Evolutionary conservation across 1,140 invertebrate genomes (phyloP).

Genomic region (Dendrolimus punctatus): DNA sequence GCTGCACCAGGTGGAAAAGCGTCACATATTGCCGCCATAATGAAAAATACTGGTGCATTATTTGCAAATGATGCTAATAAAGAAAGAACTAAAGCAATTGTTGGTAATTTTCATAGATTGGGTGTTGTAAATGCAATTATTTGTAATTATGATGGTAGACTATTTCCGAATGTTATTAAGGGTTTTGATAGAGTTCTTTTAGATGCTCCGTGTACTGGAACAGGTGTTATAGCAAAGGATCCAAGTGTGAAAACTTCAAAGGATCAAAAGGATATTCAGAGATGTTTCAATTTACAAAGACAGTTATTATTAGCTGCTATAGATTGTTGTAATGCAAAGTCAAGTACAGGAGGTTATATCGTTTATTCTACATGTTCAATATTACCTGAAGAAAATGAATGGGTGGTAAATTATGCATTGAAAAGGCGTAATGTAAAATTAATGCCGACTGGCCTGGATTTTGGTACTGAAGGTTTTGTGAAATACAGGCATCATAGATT

Average conservation of each 20-base stretch:
- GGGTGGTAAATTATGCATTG: constrained; percentile 96
- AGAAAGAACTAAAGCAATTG: constrained; percentile 92
- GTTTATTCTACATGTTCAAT: constrained; percentile 99
- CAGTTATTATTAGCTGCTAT: constrained; percentile 96
- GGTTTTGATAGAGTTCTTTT: constrained; percentile 97
- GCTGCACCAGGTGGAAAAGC: constrained; percentile 98
- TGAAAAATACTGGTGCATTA: constrained; percentile 99
- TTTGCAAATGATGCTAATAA: constrained; percentile 97
- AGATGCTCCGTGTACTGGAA: constrained; percentile 99
- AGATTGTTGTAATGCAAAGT: constrained; percentile 95
- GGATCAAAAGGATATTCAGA: constrained; percentile 91
- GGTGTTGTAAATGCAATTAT: constrained; percentile 96
- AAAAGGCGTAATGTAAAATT: constrained; percentile 96
- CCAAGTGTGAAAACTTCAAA: constrained; percentile 95
- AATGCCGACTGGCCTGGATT: constrained; percentile 93
- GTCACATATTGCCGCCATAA: constrained; percentile 96
- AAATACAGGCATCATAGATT: constrained; percentile 92
- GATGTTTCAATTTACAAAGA: constrained; percentile 94
- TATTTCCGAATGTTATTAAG: constrained; percentile 88
- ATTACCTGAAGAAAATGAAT: constrained; percentile 98
- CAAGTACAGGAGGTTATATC: constrained; percentile 92
- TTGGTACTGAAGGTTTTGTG: constrained; percentile 96
- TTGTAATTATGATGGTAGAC: constrained; percentile 90
- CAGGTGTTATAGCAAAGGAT: constrained; percentile 99
- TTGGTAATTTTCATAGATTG: constrained; percentile 97